A percentile compares a stretch with the other conserved stretches of the same genome.
phyloP scores from a whole-genome alignment of 53 echinoderm and acorn worm genomes.

The Echinarachnius parma region DNA sequence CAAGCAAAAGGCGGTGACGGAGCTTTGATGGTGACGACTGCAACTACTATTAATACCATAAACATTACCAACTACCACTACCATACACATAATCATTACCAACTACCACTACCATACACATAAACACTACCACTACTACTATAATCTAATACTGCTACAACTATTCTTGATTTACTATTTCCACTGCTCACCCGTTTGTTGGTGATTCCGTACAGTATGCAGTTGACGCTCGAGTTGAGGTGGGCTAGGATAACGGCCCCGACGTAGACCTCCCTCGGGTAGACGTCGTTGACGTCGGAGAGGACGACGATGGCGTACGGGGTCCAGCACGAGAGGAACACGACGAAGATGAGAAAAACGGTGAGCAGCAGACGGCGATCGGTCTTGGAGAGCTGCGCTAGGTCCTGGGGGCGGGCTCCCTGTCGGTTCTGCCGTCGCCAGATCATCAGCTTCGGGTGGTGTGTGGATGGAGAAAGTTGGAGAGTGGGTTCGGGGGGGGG shows the following conservation, averaged over 20 bases:
- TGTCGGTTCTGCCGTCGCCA: background rate
- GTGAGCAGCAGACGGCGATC: slow-evolving; percentile 63
- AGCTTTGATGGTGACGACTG: too few relatives aligned
- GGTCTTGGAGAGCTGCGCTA: slow-evolving; percentile 14
- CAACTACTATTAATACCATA: too few relatives aligned
- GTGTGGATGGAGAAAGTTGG: too few relatives aligned
- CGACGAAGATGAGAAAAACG: slow-evolving; percentile 61
- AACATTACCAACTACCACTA: too few relatives aligned
- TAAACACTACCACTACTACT: too few relatives aligned
- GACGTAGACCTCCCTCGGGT: slow-evolving; percentile 60
- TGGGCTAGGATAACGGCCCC: slow-evolving; percentile 63
- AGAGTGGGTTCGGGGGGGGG: too few relatives aligned
- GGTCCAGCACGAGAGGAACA: slow-evolving; percentile 65
- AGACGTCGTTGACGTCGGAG: slow-evolving; percentile 40
- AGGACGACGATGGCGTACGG: slow-evolving; percentile 70
- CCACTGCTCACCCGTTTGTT: slow-evolving; percentile 50
- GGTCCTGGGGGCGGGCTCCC: background rate
- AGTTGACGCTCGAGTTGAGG: slow-evolving; percentile 66
- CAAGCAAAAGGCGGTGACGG: too few relatives aligned
- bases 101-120: too few relatives aligned
- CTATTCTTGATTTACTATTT: too few relatives aligned
- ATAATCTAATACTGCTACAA: too few relatives aligned
- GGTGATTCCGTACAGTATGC: slow-evolving; percentile 67
- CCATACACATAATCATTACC: too few relatives aligned
- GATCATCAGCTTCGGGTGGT: too few relatives aligned